A percentile compares a stretch with the other conserved stretches of the same genome.
These are phyloP conservation scores for Drosophila eohydei DNA, from an alignment of 2,888 invertebrate species.

Conservation along the genomic window DNA sequence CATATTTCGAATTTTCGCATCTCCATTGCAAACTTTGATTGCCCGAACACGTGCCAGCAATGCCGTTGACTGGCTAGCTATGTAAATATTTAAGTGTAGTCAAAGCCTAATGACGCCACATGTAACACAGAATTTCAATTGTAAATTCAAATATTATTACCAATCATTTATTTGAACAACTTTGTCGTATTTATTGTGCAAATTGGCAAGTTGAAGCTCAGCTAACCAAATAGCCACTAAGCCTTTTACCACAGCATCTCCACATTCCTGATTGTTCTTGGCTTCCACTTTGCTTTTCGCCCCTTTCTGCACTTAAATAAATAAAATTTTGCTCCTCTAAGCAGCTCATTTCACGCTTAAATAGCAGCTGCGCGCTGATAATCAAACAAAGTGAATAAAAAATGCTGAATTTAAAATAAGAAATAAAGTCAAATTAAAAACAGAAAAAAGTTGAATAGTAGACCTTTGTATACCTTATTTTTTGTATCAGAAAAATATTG, in stretches of 20 bases:
- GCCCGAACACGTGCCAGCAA: conserved; percentile 16
- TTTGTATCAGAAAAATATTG: not conserved
- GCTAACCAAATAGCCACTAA: conserved; percentile 47
- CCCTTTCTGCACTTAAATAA: conserved; percentile 34
- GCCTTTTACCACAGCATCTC: conserved; percentile 30
- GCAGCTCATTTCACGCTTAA: conserved; percentile 76
- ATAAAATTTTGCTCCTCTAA: conserved; percentile 65
- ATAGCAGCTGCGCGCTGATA: conserved; percentile 43
- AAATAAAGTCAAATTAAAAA: too few species aligned
- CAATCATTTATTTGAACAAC: conserved; percentile 8
- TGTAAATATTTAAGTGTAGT: conserved; percentile 15
- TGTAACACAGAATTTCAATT: not conserved
- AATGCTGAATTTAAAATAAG: conserved; percentile 16
- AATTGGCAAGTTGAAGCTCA: conserved; percentile 15
- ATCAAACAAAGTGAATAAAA: conserved; percentile 40
- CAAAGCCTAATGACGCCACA: conserved; percentile 1
- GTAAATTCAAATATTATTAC: conserved; percentile 1
- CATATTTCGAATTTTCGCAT: conserved; percentile 44
- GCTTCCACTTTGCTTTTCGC: not conserved
- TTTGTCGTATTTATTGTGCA: conserved; percentile 9
- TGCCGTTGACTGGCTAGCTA: not conserved
- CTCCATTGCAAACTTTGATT: conserved; percentile 34
- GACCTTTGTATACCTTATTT: conserved; percentile 20
- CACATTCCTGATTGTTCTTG: conserved; percentile 10
- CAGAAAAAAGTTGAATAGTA: not conserved